Evolutionary conservation across 2,888 invertebrate species (phyloP).

Genomic region (Junonia oenone): DNA sequence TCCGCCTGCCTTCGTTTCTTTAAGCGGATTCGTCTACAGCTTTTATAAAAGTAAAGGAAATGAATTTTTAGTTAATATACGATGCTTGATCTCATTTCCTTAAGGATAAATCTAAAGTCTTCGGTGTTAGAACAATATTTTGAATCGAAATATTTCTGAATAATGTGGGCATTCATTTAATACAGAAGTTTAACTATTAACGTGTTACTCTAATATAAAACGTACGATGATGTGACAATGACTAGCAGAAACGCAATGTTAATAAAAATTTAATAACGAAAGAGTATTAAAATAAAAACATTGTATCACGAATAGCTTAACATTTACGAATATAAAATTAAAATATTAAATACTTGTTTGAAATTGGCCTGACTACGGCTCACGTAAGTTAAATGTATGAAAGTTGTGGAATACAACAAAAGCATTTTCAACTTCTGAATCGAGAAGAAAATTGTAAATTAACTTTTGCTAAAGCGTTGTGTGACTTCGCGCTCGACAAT

Average conservation of each 20-base stretch:
- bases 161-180: no score
- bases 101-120: conserved; percentile 46
- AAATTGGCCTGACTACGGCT: not conserved
- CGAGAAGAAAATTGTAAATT: conserved; percentile 60
- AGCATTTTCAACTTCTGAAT: conserved; percentile 32
- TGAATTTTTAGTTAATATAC: conserved; percentile 58
- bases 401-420: conserved; percentile 9
- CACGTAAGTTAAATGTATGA: conserved; percentile 6
- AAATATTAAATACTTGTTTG: not conserved
- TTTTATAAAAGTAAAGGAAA: conserved; percentile 69
- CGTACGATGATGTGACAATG: no score
- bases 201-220: no score
- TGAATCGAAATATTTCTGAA: not conserved
- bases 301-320: not conserved
- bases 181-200: no score
- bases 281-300: not conserved
- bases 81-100: conserved; percentile 60
- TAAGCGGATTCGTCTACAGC: conserved; percentile 66
- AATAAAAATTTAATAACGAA: not conserved
- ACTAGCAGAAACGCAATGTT: not conserved
- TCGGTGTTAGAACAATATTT: conserved; percentile 14
- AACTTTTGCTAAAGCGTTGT: conserved; percentile 60
- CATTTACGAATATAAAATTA: not conserved
- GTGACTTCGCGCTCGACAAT: conserved; percentile 58
- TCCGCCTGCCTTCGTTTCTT: conserved; percentile 69